Percentiles rank a stretch among this genome's conserved stretches.
Evolutionary conservation across 2,797 vertebrate species (phyloP).

Genomic region (Xenopus petersii): DNA sequence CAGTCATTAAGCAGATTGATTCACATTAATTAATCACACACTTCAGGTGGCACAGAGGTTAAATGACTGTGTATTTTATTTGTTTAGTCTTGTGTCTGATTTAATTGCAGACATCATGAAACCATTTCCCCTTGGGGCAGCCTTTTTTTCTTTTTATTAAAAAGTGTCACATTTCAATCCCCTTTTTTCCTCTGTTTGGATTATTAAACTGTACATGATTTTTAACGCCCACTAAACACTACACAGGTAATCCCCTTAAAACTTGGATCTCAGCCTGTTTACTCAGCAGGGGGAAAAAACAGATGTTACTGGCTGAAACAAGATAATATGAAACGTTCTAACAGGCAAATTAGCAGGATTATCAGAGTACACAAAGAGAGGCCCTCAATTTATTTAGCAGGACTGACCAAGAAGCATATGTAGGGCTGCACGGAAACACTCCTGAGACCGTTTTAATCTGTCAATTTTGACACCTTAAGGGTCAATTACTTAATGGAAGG

Average conservation of each 20-base stretch:
- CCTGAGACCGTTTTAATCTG: no score
- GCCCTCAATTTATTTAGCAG: no score
- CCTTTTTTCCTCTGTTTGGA: slow-evolving; percentile 3
- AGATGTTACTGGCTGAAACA: not conserved
- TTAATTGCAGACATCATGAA: slow-evolving; percentile 45
- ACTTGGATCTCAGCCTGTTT: not conserved
- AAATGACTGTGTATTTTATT: slow-evolving; percentile 12
- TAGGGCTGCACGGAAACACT: no score
- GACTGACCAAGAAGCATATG: no score
- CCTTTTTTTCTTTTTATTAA: slow-evolving; percentile 1
- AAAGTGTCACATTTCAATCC: slow-evolving; percentile 19
- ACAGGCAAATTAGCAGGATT: no score
- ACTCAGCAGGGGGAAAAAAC: not conserved
- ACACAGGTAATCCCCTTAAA: slow-evolving; percentile 15
- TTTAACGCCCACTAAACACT: slow-evolving; percentile 4
- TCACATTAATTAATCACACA: slow-evolving; percentile 25
- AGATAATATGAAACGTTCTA: no score
- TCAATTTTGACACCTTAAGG: no score
- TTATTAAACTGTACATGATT: slow-evolving; percentile 29
- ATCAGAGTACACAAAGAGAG: no score
- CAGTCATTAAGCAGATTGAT: slow-evolving; percentile 2
- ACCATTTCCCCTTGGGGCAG: slow-evolving; percentile 21
- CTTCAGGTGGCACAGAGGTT: slow-evolving; percentile 13
- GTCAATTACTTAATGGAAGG: no score
- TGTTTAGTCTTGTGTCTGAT: slow-evolving; percentile 45